Base-by-base conservation (phyloP, 2,797 vertebrate species). In the Leptatherina wallacei region DNA sequence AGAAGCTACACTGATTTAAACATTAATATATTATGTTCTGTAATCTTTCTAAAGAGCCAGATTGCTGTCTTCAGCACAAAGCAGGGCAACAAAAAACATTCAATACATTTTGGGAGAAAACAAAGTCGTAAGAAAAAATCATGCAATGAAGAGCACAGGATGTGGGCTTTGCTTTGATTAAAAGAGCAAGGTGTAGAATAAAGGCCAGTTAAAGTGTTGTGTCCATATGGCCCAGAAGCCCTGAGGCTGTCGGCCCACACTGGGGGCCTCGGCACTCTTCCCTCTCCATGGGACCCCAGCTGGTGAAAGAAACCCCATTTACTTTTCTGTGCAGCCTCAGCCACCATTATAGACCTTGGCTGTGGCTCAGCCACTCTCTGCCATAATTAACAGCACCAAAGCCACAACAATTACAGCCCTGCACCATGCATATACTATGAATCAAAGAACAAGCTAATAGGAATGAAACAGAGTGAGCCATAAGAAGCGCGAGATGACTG, bases 311-410 rank as follows among this genome's bases (percentile, higher is more conserved):
- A 91, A 96, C 95, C 95, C 96, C 96, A 97, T 98, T 98, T 97
- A 97, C 96, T 95, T 95, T 91, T 94, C 95, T 95, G 95, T 94
- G 93, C 95, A 95, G 95, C 95, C 95, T 95, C 77, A 84, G 86
- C 95, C 95, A 93, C 95, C 96, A 97, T 97, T 97, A 98, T 97
- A 95, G 96, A 96, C 96, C 95, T 98, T 98, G 97, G 97, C 97
- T 96, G 94, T 93, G 96, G 96, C 97, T 98, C 96, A 97, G 97
- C 95, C 96, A 95, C 96, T 96, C 97, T 97, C 95, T 96, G 94
- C 96, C 96, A 96, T 98, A 99, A 98, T 99, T 99, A 99, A 98
- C 96, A 95, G 96, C 96, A 95, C 95, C 95, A 93, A 96, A 96
- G 96, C 95, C 94, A 95, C 96, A 95, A 97, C 97, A 97, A 97